Base-by-base conservation (phyloP, 2,797 vertebrate species). In the Synaphobranchus kaupii region DNA sequence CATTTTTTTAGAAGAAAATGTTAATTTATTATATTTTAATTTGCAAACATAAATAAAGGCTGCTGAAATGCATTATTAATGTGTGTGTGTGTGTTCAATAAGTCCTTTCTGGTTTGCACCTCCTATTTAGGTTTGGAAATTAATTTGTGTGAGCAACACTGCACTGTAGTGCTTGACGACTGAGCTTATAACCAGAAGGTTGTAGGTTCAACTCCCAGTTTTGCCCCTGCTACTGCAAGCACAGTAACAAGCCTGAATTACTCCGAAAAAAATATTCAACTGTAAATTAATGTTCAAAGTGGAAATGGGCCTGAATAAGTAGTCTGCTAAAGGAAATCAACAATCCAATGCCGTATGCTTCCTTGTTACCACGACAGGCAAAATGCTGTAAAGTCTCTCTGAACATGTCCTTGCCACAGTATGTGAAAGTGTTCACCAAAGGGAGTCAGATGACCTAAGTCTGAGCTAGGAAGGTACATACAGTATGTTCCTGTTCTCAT, bases 1-100 rank as follows among this genome's bases (percentile, higher is more conserved):
- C 95, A 96, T 97, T 93, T 92, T 39, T 97, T 97, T 96, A 96
- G 95, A 88, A 96, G 92, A 96, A 96, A 96, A 96, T 96, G 96
- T 97, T 97, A 97, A 97, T 97, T 97, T 97, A 97, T 97, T 97
- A 94, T 97, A 97, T 97, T 97, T 97, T 97, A 96, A 97, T 97
- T 97, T 97, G 96, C 96, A 89, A 92, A 92, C 91, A 91, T 90
- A 87, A 92, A 92, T 92, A 92, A 92, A 92, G 86, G 90, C 91
- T 89, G 88, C 88, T 89, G 76, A 90, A 88, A 89, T 89, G 87
- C 89, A 90, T 91, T 87, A 84, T 50, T 87, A 85, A 89, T 84
- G 12, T 58, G 56, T 58, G 54, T 56, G 85, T 86, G 48, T 87
- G 48, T 50, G 48, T 34, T 8, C 63, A 66, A 52, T 85, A 89